These are phyloP conservation scores for Pseudoips prasinana DNA, from an alignment of 2,888 invertebrate species.

Conservation along the genomic window DNA sequence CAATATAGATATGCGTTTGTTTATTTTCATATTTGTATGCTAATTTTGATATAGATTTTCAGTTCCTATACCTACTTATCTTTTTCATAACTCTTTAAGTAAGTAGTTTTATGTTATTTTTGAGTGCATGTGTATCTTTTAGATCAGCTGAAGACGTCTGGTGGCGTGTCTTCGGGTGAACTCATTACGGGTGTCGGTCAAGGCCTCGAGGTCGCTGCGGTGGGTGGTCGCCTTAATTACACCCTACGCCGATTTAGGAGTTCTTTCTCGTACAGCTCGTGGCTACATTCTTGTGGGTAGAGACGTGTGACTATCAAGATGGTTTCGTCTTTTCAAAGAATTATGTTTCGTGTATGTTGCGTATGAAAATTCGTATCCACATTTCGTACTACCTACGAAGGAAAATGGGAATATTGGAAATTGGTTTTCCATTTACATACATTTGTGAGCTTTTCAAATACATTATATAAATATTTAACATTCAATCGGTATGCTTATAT, in stretches of 20 bases:
- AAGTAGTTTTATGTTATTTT: not conserved
- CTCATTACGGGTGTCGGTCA: slow-evolving; percentile 80
- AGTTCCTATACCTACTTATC: slow-evolving; percentile 2
- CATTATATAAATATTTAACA: no score
- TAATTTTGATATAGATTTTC: slow-evolving; percentile 9
- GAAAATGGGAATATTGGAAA: no score
- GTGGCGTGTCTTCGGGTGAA: slow-evolving; percentile 55
- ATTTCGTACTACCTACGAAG: no score
- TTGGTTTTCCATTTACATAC: no score
- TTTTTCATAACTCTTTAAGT: slow-evolving; percentile 1
- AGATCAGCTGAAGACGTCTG: slow-evolving; percentile 8
- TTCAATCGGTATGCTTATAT: no score
- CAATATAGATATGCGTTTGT: slow-evolving; percentile 3
- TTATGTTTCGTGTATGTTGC: no score
- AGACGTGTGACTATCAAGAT: slow-evolving; percentile 24
- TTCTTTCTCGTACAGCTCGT: slow-evolving; percentile 50
- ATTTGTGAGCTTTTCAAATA: no score
- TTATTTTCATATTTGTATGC: slow-evolving; percentile 6
- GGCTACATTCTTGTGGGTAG: slow-evolving; percentile 18
- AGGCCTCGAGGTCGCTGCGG: slow-evolving; percentile 77
- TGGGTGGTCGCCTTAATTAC: slow-evolving; percentile 80
- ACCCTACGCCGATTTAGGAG: slow-evolving; percentile 59
- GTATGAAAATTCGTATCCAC: no score
- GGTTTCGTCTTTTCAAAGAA: slow-evolving; percentile 7
- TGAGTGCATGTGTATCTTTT: not conserved